Percentiles rank a stretch among this genome's conserved stretches.
phyloP scores from a whole-genome alignment of 2,888 invertebrate species.

The Phorcus lineatus region DNA sequence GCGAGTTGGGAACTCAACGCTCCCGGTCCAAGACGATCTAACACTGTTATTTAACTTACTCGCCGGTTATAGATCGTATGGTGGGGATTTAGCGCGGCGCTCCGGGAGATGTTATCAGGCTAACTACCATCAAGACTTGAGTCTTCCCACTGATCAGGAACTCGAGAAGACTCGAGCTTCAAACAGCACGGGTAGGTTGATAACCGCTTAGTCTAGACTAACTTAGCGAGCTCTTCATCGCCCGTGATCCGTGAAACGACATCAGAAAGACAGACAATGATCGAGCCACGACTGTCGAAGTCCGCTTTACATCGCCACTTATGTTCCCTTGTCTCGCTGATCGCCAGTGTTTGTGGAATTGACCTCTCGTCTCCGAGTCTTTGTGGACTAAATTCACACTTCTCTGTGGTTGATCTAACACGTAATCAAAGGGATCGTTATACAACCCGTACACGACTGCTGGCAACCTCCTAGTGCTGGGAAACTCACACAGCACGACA shows the following conservation, averaged over 20 bases:
- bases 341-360: neutral
- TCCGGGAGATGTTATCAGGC: neutral
- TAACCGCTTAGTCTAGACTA: slow-evolving; percentile 4
- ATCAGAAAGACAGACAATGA: neutral
- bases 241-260: slow-evolving; percentile 20
- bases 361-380: neutral
- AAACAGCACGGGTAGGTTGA: neutral
- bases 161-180: neutral
- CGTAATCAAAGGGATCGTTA: neutral
- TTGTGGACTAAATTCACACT: neutral
- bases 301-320: neutral
- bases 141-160: neutral
- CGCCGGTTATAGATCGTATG: neutral
- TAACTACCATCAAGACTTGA: neutral
- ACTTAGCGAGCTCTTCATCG: neutral
- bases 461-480: neutral
- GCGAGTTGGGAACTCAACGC: neutral
- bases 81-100: neutral
- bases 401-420: neutral
- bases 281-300: neutral
- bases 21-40: neutral
- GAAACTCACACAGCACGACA: too few relatives aligned
- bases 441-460: neutral
- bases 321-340: neutral
- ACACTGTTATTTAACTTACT: neutral